Evolutionary conservation across 2,113 vertebrate genomes (phyloP).

Genomic region (Verasper variegatus): DNA sequence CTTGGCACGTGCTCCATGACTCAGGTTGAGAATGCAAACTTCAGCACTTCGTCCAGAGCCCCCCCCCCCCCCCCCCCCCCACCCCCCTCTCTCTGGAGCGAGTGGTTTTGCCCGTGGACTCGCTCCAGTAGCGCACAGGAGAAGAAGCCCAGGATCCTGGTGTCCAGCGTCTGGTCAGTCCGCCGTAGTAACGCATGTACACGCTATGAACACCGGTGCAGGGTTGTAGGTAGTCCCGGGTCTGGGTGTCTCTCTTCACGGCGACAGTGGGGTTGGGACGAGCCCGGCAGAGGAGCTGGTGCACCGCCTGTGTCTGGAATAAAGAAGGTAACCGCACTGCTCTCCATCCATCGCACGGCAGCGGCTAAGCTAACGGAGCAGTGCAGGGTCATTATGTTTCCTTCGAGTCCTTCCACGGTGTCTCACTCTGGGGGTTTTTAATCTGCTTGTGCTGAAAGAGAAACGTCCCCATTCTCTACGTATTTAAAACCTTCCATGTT

Average conservation of each 20-base stretch:
- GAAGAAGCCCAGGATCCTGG: slow-evolving; percentile 49
- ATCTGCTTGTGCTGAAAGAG: not conserved
- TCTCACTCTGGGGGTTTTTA: not conserved
- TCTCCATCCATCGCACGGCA: slow-evolving; percentile 47
- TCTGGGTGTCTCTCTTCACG: not conserved
- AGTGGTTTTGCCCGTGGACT: slow-evolving; percentile 79
- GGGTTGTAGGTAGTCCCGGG: not conserved
- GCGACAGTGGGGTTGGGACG: slow-evolving; percentile 36
- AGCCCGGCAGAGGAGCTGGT: slow-evolving; percentile 40
- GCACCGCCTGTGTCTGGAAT: slow-evolving; percentile 55
- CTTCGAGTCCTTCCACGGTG: not conserved
- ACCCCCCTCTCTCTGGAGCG: slow-evolving; percentile 16
- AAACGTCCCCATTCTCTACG: too few relatives aligned
- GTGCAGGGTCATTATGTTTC: slow-evolving; percentile 28
- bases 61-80: not conserved
- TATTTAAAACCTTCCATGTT: not conserved
- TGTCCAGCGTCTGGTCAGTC: slow-evolving; percentile 23
- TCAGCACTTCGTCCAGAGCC: slow-evolving; percentile 34
- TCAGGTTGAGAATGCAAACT: slow-evolving; percentile 52
- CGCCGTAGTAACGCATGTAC: slow-evolving; percentile 23
- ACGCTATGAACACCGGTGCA: slow-evolving; percentile 4
- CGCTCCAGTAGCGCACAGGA: slow-evolving; percentile 61
- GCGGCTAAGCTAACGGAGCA: slow-evolving; percentile 56
- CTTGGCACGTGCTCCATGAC: not conserved
- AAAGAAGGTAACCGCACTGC: slow-evolving; percentile 64